Evolutionary conservation across 30 jellyfish, hydroid and myxozoan genomes (phyloP), one percentile per base, ranked within the genome.

Genomic region (Sanderia malayensis): DNA sequence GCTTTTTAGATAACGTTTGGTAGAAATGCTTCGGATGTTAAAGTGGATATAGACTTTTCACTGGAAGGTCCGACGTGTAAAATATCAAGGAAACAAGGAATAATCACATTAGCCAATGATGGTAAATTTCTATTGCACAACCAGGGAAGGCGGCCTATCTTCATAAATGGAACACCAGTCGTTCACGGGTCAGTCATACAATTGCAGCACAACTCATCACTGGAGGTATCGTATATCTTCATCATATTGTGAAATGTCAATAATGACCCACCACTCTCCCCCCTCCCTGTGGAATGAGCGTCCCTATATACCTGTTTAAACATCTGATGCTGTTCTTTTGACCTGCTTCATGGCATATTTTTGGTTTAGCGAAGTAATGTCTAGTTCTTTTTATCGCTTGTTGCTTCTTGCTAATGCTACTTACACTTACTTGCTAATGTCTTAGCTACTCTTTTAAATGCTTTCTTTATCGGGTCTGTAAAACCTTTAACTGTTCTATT

Each of bases 11-110:
- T 80, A 44, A 41, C 88, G 0, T 76, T 84, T 84, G 98, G 98
- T 32, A 66, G 98, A 59, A 70, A 70, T 34, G 29, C 92, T 11
- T 60, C 84, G 2, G 95, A 79, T 60, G 18, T 44, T 21, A 75
- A 79, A 20, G 96, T 92, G 1, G 98, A 92, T 60, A 77, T 92
- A 10, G 98, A 92, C 74, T 76, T 92, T 29, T 81, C 98, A 13
- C 71, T 92, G 44, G 98, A 92, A 80, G 98, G 98, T 31, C 98
- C 98, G 1, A 82, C 96, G 23, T 64, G 84, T 84, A 84, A 80
- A 66, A 80, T 92, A 46, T 92, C 98, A 22, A 71, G 98, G 71
- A 77, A 83, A 61, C 98, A 92, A 62, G 97, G 91, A 15, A 71
- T 70, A 41, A 80, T 70, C 0, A 57, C 46, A 45, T 53, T 80